Conservation (phyloP, 1,140 invertebrate species). For the Drosophila bocki region DNA sequence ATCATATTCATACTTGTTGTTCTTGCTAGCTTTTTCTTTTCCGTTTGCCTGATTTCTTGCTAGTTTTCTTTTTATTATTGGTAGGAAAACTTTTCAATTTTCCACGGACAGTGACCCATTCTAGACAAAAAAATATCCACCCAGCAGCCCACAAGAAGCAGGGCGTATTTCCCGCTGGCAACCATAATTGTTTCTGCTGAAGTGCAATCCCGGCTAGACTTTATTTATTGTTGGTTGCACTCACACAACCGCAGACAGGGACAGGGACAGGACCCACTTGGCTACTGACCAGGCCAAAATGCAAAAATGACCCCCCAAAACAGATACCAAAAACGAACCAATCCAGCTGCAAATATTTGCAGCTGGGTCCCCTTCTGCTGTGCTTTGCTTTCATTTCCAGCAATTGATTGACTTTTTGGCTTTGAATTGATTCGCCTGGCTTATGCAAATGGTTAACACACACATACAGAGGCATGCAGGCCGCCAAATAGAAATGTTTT, state of each 20-base stretch:
- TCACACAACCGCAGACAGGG: constrained; percentile 15
- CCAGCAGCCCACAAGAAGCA: too few species aligned
- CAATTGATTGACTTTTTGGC: constrained; percentile 78
- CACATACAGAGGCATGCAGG: not conserved
- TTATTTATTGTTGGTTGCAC: constrained; percentile 72
- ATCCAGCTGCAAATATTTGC: constrained; percentile 41
- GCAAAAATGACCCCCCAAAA: constrained; percentile 17
- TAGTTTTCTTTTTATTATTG: constrained; percentile 31
- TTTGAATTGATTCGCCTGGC: constrained; percentile 65
- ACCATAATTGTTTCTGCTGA: constrained; percentile 71
- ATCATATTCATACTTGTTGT: constrained; percentile 33
- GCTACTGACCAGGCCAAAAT: constrained; percentile 27
- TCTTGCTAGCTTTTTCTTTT: constrained; percentile 32
- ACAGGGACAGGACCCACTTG: constrained; percentile 11
- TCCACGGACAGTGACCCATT: constrained; percentile 52
- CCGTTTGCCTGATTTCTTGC: constrained; percentile 27
- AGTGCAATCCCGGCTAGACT: constrained; percentile 71
- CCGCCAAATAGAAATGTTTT: constrained; percentile 39
- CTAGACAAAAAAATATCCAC: constrained; percentile 7
- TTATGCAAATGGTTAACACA: constrained; percentile 55
- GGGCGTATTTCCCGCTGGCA: constrained; percentile 40
- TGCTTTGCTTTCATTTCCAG: constrained; percentile 54
- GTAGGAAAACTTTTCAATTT: constrained; percentile 38
- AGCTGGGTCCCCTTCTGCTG: constrained; percentile 5
- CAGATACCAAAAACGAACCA: constrained; percentile 11